These are phyloP conservation scores for Brachymystax lenok DNA, from an alignment of 2,797 vertebrate genomes.

Conservation along the genomic window DNA sequence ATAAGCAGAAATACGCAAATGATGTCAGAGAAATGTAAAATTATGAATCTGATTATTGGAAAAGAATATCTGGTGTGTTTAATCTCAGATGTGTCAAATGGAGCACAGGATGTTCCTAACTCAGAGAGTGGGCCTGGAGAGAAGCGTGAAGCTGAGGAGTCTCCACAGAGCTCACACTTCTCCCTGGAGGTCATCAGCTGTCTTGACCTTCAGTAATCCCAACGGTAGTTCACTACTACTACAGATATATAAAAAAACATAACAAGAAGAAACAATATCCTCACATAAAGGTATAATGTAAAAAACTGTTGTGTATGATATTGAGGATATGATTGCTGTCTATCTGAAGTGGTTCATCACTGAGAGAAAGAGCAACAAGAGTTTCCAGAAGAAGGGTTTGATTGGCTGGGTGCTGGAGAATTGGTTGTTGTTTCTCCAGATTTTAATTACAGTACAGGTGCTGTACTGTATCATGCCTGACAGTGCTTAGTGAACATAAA, in stretches of 20 bases:
- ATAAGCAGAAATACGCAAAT: too few species aligned
- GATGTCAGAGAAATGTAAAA: not conserved
- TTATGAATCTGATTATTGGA: not conserved
- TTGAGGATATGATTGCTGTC: not conserved
- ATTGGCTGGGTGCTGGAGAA: slow-evolving; percentile 69
- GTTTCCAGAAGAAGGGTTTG: slow-evolving; percentile 61
- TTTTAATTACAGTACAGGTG: too few species aligned
- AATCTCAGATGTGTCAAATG: not conserved
- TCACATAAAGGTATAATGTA: not conserved
- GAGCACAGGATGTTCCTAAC: not conserved
- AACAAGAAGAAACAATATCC: not conserved
- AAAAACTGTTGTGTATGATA: not conserved
- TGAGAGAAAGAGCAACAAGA: slow-evolving; percentile 47
- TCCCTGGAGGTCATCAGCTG: slow-evolving; percentile 66
- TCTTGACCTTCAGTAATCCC: slow-evolving; percentile 57
- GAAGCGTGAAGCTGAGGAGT: not conserved
- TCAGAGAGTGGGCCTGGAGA: not conserved
- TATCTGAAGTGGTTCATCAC: slow-evolving; percentile 57
- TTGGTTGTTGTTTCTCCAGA: too few species aligned
- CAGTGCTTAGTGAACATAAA: not conserved
- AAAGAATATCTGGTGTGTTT: not conserved
- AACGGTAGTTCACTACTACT: slow-evolving; percentile 47
- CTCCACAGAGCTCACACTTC: slow-evolving; percentile 22
- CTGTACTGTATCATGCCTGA: not conserved
- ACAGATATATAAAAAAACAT: too few species aligned